Percentiles rank a stretch among this genome's conserved stretches.
These are phyloP conservation scores for Argyrosomus regius DNA, from an alignment of 2,797 vertebrate genomes.

Conservation along the genomic window DNA sequence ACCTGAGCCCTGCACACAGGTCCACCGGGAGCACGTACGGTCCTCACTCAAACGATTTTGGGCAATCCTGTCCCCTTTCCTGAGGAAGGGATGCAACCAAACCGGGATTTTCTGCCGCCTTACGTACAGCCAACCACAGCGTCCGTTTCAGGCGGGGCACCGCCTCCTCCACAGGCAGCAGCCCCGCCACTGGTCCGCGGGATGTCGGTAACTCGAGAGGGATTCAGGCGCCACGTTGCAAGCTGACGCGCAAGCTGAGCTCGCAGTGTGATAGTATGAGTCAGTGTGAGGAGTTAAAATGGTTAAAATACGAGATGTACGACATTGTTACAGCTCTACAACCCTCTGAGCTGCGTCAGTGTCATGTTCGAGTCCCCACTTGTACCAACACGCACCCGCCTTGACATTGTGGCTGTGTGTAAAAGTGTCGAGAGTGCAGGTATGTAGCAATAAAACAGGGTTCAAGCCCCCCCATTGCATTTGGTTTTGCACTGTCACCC, in stretches of 20 bases:
- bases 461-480: not conserved
- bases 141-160: conserved; percentile 15
- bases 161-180: conserved; percentile 9
- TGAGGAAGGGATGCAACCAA: conserved; percentile 69
- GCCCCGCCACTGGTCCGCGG: conserved; percentile 68
- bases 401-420: not conserved
- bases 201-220: conserved; percentile 65
- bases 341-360: not conserved
- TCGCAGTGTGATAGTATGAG: not conserved
- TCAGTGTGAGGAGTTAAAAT: not conserved
- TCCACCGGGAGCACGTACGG: conserved; percentile 9
- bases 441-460: not conserved
- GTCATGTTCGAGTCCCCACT: not conserved
- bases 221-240: conserved; percentile 87
- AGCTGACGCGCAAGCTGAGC: conserved; percentile 53
- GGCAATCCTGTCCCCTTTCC: conserved; percentile 57
- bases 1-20: conserved; percentile 13
- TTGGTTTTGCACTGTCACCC: not conserved
- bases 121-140: conserved; percentile 73
- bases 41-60: conserved; percentile 30
- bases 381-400: not conserved
- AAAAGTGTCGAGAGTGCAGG: not conserved
- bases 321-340: not conserved
- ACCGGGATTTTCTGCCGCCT: conserved; percentile 54
- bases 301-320: not conserved